Evolutionary conservation across 2,113 vertebrate genomes (phyloP).

Genomic region (Tenrec ecaudatus): DNA sequence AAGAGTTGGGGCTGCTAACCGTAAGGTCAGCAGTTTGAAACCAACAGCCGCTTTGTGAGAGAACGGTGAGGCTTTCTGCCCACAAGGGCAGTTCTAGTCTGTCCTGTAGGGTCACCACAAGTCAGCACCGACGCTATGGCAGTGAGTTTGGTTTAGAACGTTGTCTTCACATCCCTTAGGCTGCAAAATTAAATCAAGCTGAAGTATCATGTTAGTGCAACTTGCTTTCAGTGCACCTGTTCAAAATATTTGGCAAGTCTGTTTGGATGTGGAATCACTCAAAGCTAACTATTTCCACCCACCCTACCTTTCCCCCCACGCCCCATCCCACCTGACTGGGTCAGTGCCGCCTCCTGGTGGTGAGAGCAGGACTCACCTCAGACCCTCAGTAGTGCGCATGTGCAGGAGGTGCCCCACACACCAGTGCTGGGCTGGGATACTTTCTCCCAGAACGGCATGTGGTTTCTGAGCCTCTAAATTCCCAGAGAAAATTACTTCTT

Average conservation of each 20-base stretch:
- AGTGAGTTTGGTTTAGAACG: neutral
- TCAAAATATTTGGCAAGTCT: neutral
- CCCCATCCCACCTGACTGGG: no score
- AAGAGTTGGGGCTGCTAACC: no score
- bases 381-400: rapidly evolving
- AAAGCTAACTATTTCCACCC: no score
- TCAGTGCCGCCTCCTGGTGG: no score
- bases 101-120: no score
- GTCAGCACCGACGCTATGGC: no score
- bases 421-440: rapidly evolving
- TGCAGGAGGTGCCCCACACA: rapidly evolving
- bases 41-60: no score
- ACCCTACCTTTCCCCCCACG: no score
- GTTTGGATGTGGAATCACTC: neutral
- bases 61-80: no score
- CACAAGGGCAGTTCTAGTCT: no score
- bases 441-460: conserved; percentile 3
- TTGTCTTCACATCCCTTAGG: neutral
- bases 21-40: no score
- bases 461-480: conserved; percentile 30
- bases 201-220: neutral
- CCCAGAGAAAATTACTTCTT: conserved; percentile 50
- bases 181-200: neutral
- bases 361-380: no score
- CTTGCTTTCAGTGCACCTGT: neutral